phyloP scores from a whole-genome alignment of 2,113 vertebrate species.

The Pipa parva region DNA sequence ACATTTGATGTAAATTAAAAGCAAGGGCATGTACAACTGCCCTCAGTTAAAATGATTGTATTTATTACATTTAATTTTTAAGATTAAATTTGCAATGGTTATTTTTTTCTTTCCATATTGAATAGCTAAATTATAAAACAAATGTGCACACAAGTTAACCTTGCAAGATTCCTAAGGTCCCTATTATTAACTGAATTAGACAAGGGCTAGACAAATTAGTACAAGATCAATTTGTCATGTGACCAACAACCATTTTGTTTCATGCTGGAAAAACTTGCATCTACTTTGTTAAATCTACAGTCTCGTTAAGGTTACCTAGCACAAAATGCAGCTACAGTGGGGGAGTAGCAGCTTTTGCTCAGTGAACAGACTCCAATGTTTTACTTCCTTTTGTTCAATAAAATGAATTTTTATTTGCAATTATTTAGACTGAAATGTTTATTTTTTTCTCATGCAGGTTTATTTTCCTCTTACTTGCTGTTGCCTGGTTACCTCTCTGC shows the following conservation, averaged over 20 bases:
- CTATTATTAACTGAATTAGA: slow-evolving; percentile 48
- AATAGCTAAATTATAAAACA: slow-evolving; percentile 30
- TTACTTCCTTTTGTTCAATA: slow-evolving; percentile 63
- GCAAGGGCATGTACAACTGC: background rate
- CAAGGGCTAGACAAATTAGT: slow-evolving; percentile 53
- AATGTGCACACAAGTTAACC: slow-evolving; percentile 37
- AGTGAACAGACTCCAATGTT: slow-evolving; percentile 57
- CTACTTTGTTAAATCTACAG: slow-evolving; percentile 52
- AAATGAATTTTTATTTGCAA: slow-evolving; percentile 59
- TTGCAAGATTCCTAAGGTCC: slow-evolving; percentile 12
- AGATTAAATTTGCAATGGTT: background rate
- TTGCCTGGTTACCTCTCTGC: slow-evolving; percentile 46
- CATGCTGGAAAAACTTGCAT: slow-evolving; percentile 50
- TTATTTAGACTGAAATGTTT: slow-evolving; percentile 52
- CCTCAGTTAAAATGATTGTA: background rate
- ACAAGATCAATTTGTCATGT: slow-evolving; percentile 46
- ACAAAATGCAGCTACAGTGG: slow-evolving; percentile 53
- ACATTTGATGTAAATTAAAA: background rate
- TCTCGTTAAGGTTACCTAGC: slow-evolving; percentile 60
- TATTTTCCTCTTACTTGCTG: slow-evolving; percentile 47
- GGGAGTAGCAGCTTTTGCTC: slow-evolving; percentile 58
- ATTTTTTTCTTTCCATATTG: background rate
- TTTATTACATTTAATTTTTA: background rate
- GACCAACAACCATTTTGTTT: slow-evolving; percentile 48
- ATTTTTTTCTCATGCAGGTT: slow-evolving; percentile 25